Evolutionary conservation across 2,888 invertebrate species (phyloP).

Genomic region (Galerucella calmariensis): DNA sequence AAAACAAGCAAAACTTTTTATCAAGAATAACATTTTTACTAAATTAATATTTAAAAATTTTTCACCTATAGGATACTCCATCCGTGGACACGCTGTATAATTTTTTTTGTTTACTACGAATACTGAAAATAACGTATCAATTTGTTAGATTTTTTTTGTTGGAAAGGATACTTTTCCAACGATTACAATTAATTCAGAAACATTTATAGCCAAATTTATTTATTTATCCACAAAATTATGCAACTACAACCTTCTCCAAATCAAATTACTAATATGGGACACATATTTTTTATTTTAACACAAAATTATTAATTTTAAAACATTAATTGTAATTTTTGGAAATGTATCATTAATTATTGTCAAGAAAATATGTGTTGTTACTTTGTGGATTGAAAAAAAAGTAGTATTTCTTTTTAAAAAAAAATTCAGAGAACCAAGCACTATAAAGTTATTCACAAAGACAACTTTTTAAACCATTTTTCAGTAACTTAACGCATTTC

Average conservation of each 20-base stretch:
- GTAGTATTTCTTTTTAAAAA: background rate
- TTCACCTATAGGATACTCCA: too few relatives aligned
- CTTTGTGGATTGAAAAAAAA: background rate
- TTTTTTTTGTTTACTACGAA: constrained; percentile 6
- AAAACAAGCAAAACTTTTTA: too few relatives aligned
- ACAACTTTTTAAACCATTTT: background rate
- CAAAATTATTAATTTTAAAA: background rate
- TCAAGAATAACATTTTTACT: too few relatives aligned
- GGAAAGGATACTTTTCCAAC: background rate
- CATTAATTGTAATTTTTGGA: constrained; percentile 5
- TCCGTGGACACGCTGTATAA: too few relatives aligned
- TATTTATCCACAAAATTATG: too few relatives aligned
- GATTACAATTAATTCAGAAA: background rate
- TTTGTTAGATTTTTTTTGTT: background rate
- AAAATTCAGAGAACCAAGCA: background rate
- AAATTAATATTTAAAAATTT: too few relatives aligned
- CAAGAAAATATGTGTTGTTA: background rate
- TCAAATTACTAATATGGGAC: too few relatives aligned
- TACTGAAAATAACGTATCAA: background rate
- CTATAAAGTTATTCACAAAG: background rate
- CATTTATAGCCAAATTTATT: background rate
- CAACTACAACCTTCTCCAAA: too few relatives aligned
- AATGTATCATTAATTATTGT: background rate
- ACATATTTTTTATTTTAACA: background rate
- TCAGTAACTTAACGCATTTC: background rate